Base-by-base conservation (phyloP, 2,888 invertebrate genomes). In the Diarsia dahlii region DNA sequence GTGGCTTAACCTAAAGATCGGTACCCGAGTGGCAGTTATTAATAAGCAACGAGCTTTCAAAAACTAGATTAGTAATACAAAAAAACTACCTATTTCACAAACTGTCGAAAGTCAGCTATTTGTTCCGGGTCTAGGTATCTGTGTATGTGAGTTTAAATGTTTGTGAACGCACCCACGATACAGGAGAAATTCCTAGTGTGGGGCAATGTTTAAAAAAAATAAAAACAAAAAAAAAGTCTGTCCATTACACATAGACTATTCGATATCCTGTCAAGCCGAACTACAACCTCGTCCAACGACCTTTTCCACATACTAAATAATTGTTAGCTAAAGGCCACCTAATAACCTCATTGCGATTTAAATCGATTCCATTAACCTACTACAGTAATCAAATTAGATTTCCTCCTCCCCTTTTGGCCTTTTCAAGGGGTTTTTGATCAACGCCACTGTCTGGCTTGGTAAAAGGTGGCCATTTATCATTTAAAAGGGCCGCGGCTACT, bases 391-490 rank as follows among this genome's bases (percentile, higher is more conserved):
- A 88, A 90, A 91, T 91, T 90, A 91, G 71, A 67, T 65, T 63
- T 58, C 18, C 34, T 9, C 64, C 64, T 52, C 71, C 64, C 39
- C 52, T 46, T 48, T 6, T 66, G 56, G 54, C 72, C 58, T 79
- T 79, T 81, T 74, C 46, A 65, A 72, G 76, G 82, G 85, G 84
- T 82, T 86, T 87, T 89, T 86, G 88, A 90, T 89, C 89, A 87
- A 78, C 84, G 86, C 79, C 72, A 56, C 73, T 87, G 85, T 86
- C 86, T 87, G 77, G 45, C 63, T 67, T 79, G 84, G 88, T 88
- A 89, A 90, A 90, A 88, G 80, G 79, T 50, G 20, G 66, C 73
- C 84, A 90, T 92, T 92, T 88, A 89, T 92, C 89, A 92, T 86
- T 85, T 74, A 85, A 73, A 76, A 81, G 48, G 60, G 63, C 65